Evolutionary conservation across 2,113 vertebrate genomes (phyloP), one percentile per base, ranked within the genome.

Genomic region (Neoarius graeffei): DNA sequence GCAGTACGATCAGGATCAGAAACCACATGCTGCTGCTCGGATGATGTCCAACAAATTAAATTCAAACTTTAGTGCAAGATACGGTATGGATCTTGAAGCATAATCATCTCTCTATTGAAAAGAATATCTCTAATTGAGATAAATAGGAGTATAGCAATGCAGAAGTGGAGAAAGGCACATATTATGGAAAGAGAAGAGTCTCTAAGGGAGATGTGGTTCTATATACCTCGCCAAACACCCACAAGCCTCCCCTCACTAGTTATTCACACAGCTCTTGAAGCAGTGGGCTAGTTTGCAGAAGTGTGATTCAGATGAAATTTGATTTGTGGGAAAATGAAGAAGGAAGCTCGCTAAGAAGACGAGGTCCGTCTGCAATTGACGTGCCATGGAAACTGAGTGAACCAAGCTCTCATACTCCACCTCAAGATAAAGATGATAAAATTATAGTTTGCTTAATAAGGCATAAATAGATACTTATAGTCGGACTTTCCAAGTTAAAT

Each of bases 201-300:
- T 87, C 86, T 73, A 48, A 73, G 86, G 86, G 86, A 87, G 76
- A 80, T 17, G 62, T 59, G 23, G 52, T 48, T 82, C 42, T 73
- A 69, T 15, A 87, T 57, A 73, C 77, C 52, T 82, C 62, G 86
- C 86, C 79, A 87, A 87, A 59, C 86, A 82, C 86, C 86, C 86
- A 87, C 79, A 82, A 81, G 66, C 85, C n/a, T 77, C 73, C 71
- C 73, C 57, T 9, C 59, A 79, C 59, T 27, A 86, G 85, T n/a
- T 86, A 64, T 86, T 86, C 85, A 79, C n/a, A 27, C 57, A 77
- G 69, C 35, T 74, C 30, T 85, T 62, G 13, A 60, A 59, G 42
- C 85, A 77, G 59, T 54, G 60, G 59, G 73, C 42, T 86, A 86
- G 35, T 64, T 76, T 66, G 74, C 59, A 71, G 48, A 79, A 79